A percentile compares a stretch with the other conserved stretches of the same genome.
Conservation (phyloP, 2,113 vertebrate genomes). For the Tylochromis polylepis region DNA sequence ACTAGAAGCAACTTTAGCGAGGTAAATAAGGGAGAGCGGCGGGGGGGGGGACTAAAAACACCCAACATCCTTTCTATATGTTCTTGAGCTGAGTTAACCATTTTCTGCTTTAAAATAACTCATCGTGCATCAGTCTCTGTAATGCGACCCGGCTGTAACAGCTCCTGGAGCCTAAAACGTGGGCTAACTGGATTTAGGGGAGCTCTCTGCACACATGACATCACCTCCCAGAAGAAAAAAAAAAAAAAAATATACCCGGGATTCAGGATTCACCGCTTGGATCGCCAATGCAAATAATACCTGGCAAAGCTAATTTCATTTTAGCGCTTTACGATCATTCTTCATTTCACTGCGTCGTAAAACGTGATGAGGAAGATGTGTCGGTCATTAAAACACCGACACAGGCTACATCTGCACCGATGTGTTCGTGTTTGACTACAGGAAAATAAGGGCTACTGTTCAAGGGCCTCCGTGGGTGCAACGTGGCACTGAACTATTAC, state of each 20-base stretch:
- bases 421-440: not conserved
- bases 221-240: not conserved
- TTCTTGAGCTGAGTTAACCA: not conserved
- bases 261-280: not conserved
- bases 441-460: not conserved
- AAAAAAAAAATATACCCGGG: not conserved
- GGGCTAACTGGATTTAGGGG: not conserved
- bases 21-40: not conserved
- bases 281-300: not conserved
- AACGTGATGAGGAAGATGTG: conserved; percentile 24
- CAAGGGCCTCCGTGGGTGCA: not conserved
- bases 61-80: not conserved
- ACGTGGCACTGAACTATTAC: not conserved
- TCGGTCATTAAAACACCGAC: conserved; percentile 1
- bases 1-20: not conserved
- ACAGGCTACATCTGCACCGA: not conserved
- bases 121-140: not conserved
- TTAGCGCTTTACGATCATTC: not conserved
- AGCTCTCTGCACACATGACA: conserved; percentile 31
- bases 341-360: conserved; percentile 12
- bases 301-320: not conserved
- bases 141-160: not conserved
- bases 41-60: not conserved
- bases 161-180: conserved; percentile 6
- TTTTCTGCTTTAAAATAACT: not conserved